Conservation (phyloP, 2,113 vertebrate genomes). For the Eublepharis macularius region DNA sequence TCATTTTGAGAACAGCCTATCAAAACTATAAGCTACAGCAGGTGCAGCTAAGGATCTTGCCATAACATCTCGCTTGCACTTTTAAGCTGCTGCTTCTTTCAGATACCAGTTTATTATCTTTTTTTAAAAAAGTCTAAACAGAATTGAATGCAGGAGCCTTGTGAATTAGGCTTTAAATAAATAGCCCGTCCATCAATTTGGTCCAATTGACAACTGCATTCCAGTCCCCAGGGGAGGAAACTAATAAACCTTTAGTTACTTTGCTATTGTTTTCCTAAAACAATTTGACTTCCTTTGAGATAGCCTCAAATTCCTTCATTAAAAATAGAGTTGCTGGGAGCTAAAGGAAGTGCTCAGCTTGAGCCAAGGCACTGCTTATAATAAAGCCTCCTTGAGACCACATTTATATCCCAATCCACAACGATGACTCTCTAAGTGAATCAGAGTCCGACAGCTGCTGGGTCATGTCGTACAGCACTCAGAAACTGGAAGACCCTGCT, state of each 20-base stretch:
- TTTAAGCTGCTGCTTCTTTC: conserved; percentile 50
- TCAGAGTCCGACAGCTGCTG: conserved; percentile 67
- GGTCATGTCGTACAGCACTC: conserved; percentile 52
- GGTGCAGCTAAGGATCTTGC: neutral
- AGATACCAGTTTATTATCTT: conserved; percentile 67
- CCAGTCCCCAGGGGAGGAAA: conserved; percentile 72
- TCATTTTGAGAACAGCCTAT: conserved; percentile 9
- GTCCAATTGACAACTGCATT: conserved; percentile 67
- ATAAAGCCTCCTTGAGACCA: conserved; percentile 70
- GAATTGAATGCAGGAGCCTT: conserved; percentile 65
- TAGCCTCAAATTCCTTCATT: conserved; percentile 84
- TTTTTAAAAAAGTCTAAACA: conserved; percentile 64
- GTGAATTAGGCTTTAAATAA: conserved; percentile 68
- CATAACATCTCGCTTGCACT: conserved; percentile 30
- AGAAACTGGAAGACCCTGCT: conserved; percentile 32
- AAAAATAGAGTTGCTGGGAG: conserved; percentile 80
- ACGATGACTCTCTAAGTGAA: conserved; percentile 67
- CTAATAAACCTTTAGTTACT: conserved; percentile 79
- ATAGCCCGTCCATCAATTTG: conserved; percentile 68
- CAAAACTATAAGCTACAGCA: conserved; percentile 1
- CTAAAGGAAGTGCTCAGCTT: conserved; percentile 77
- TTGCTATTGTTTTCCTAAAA: conserved; percentile 93
- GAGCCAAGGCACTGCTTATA: conserved; percentile 80
- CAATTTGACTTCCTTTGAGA: conserved; percentile 95
- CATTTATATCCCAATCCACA: conserved; percentile 66